Evolutionary conservation across 2,888 invertebrate genomes (phyloP).

Genomic region (Brenthis daphne): DNA sequence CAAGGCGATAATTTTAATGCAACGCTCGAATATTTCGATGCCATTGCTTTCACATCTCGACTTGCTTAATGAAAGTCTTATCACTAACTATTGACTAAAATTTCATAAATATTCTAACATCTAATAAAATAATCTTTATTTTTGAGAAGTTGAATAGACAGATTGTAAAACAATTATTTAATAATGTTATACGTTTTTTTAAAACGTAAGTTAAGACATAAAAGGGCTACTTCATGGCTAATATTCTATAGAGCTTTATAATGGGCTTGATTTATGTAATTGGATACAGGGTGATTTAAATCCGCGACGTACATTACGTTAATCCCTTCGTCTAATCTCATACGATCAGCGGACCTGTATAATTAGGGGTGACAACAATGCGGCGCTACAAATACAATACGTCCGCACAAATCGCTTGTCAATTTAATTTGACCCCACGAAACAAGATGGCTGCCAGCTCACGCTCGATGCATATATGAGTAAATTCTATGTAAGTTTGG

Average conservation of each 20-base stretch:
- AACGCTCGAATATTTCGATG: slow-evolving; percentile 61
- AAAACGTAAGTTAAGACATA: background rate
- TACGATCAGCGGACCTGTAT: slow-evolving; percentile 69
- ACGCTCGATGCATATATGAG: slow-evolving; percentile 42
- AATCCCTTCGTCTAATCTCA: slow-evolving; percentile 72
- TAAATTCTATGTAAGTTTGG: background rate
- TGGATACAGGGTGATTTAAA: slow-evolving; percentile 51
- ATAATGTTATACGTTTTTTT: background rate
- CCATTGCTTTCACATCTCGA: slow-evolving; percentile 62
- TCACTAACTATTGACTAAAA: background rate
- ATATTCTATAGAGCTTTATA: slow-evolving; percentile 15
- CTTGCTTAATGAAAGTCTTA: slow-evolving; percentile 45
- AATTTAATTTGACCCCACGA: slow-evolving; percentile 80
- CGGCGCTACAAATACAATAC: slow-evolving; percentile 68
- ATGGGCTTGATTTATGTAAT: slow-evolving; percentile 37
- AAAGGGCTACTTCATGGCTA: background rate
- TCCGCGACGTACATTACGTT: slow-evolving; percentile 64
- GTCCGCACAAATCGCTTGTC: slow-evolving; percentile 77
- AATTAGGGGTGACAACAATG: slow-evolving; percentile 80
- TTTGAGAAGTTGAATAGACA: background rate
- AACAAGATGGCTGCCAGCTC: slow-evolving; percentile 76
- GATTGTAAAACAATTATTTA: too few relatives aligned
- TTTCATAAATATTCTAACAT: too few relatives aligned
- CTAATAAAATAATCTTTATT: too few relatives aligned
- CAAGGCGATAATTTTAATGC: slow-evolving; percentile 74